Evolutionary conservation across 2,113 vertebrate genomes (phyloP).

Genomic region (Noturus placidus): DNA sequence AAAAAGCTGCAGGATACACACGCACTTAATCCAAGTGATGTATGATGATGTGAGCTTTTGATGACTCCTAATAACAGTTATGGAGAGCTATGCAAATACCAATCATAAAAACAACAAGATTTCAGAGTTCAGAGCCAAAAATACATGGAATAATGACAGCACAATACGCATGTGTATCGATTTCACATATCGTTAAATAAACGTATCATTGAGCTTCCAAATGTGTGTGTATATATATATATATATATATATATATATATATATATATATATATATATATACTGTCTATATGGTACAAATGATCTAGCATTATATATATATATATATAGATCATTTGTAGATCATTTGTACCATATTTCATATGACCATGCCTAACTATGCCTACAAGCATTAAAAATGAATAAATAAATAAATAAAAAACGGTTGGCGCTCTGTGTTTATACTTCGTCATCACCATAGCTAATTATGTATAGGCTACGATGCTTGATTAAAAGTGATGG

Average conservation of each 20-base stretch:
- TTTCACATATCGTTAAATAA: not conserved
- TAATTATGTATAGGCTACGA: not conserved
- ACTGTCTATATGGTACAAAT: too few relatives aligned
- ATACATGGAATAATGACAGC: not conserved
- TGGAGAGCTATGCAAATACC: not conserved
- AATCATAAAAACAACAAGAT: not conserved
- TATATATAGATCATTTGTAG: too few relatives aligned
- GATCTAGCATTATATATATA: too few relatives aligned
- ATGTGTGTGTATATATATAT: too few relatives aligned
- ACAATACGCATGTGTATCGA: not conserved
- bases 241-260: too few relatives aligned
- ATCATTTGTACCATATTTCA: not conserved
- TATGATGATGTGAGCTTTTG: not conserved
- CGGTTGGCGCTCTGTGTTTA: not conserved
- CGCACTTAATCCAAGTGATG: not conserved
- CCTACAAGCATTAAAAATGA: not conserved
- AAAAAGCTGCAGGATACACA: not conserved
- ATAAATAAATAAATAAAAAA: not conserved
- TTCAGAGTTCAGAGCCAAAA: not conserved
- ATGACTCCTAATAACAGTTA: conserved; percentile 9
- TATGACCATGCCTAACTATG: not conserved
- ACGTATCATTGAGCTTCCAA: not conserved
- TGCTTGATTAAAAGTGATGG: not conserved
- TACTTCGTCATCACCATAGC: not conserved
- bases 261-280: too few relatives aligned